A percentile compares a stretch with the other conserved stretches of the same genome.
Conservation (phyloP, 2,888 invertebrate genomes). For the Sericinus montela region DNA sequence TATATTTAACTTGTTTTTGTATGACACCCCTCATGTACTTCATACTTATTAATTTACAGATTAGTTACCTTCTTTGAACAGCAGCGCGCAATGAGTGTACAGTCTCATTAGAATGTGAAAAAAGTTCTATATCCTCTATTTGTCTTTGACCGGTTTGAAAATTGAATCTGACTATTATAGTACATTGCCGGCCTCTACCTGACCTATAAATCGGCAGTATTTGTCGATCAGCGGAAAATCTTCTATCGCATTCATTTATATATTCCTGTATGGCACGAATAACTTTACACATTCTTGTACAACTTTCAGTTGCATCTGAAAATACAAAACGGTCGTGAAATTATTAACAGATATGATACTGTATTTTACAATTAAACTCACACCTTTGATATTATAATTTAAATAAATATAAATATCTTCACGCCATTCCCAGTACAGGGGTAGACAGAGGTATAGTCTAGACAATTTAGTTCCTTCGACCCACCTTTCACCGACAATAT, state of each 20-base stretch:
- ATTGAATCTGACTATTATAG: conserved; percentile 86
- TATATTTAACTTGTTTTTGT: too few species aligned
- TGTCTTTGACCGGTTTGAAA: conserved; percentile 93
- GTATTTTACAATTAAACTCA: too few species aligned
- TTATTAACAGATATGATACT: too few species aligned
- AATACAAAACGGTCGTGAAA: background rate
- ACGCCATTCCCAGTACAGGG: too few species aligned
- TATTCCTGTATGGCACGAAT: conserved; percentile 97
- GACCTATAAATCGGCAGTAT: conserved; percentile 94
- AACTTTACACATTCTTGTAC: conserved; percentile 91
- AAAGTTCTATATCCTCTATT: conserved; percentile 94
- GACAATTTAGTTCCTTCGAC: too few species aligned
- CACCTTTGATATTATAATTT: too few species aligned
- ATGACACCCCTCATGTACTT: too few species aligned
- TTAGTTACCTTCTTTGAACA: conserved; percentile 81
- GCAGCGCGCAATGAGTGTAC: conserved; percentile 90
- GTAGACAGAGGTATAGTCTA: too few species aligned
- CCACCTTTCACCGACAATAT: too few species aligned
- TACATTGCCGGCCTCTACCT: conserved; percentile 93
- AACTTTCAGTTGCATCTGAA: conserved; percentile 60
- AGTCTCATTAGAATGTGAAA: conserved; percentile 96
- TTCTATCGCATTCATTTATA: conserved; percentile 95
- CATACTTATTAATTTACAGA: too few species aligned
- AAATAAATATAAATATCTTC: too few species aligned
- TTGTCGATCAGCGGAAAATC: conserved; percentile 91